phyloP scores from a whole-genome alignment of 1,140 invertebrate genomes.

The Nephotettix cincticeps region DNA sequence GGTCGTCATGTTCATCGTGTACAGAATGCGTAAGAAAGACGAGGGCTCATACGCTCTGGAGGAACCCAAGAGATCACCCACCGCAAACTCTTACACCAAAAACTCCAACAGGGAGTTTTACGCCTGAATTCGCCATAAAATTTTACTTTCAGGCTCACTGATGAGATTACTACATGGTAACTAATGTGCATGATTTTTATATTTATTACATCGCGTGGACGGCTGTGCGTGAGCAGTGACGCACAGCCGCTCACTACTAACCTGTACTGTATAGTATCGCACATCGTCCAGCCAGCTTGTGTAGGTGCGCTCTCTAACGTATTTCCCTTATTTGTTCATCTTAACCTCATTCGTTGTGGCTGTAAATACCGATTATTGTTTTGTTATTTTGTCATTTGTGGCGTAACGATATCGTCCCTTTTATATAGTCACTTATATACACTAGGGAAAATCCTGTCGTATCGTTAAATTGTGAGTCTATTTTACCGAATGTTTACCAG shows the following conservation, averaged over 20 bases:
- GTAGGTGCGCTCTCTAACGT: neutral
- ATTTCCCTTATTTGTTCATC: neutral
- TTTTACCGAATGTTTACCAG: neutral
- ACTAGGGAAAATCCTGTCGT: neutral
- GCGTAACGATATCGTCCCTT: neutral
- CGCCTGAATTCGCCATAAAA: constrained; percentile 64
- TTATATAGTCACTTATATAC: neutral
- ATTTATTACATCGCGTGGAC: constrained; percentile 11
- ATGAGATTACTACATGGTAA: constrained; percentile 24
- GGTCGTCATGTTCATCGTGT: constrained; percentile 99
- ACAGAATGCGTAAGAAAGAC: constrained; percentile 99
- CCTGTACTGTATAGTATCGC: neutral
- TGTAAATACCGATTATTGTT: neutral
- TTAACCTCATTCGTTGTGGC: neutral
- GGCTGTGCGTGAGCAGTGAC: neutral
- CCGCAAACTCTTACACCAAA: constrained; percentile 86
- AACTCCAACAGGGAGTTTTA: constrained; percentile 92
- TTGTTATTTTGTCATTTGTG: neutral
- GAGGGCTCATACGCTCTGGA: constrained; percentile 98
- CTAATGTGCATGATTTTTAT: constrained; percentile 25
- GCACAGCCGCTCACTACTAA: neutral
- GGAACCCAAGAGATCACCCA: constrained; percentile 91
- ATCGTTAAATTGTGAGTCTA: neutral
- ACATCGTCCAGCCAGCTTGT: neutral
- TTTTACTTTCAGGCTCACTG: constrained; percentile 9